These are phyloP conservation scores for Halictus rubicundus DNA, from an alignment of 1,140 invertebrate genomes.

Conservation along the genomic window DNA sequence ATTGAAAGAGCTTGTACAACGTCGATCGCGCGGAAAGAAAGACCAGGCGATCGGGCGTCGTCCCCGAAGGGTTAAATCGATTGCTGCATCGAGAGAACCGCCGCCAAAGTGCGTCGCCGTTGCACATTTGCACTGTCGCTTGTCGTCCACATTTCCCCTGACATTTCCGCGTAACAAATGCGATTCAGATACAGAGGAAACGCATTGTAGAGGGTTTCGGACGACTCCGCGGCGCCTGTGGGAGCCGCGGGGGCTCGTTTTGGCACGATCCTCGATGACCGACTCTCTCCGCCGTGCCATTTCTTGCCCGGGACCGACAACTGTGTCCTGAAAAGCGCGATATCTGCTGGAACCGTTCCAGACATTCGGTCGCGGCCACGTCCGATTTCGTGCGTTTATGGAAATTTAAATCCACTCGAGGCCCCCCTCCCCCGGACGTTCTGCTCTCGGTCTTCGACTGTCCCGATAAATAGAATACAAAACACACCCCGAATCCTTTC, in stretches of 20 bases:
- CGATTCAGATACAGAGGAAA: conserved; percentile 38
- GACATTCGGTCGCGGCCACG: conserved; percentile 38
- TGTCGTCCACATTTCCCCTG: not conserved
- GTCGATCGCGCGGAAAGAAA: too few relatives aligned
- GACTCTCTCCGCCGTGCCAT: conserved; percentile 22
- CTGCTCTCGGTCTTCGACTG: not conserved
- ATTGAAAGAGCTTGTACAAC: too few relatives aligned
- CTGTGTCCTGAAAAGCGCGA: conserved; percentile 45
- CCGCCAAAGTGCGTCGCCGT: conserved; percentile 30
- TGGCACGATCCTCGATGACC: conserved; percentile 50
- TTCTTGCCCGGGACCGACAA: conserved; percentile 30
- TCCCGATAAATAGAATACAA: not conserved
- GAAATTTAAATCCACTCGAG: conserved; percentile 26
- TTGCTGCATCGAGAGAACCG: conserved; percentile 24
- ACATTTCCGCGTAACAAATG: conserved; percentile 35
- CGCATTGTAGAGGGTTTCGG: conserved; percentile 1
- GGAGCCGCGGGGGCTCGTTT: conserved; percentile 15
- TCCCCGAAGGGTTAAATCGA: not conserved
- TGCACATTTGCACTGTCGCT: not conserved
- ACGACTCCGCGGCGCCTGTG: conserved; percentile 44
- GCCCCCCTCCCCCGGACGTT: not conserved
- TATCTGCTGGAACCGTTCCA: conserved; percentile 56
- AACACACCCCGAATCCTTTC: too few relatives aligned
- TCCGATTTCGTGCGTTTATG: conserved; percentile 47
- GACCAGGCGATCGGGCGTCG: too few relatives aligned